These are phyloP conservation scores for Colinus virginianus DNA, from an alignment of 2,113 vertebrate genomes.

Conservation along the genomic window DNA sequence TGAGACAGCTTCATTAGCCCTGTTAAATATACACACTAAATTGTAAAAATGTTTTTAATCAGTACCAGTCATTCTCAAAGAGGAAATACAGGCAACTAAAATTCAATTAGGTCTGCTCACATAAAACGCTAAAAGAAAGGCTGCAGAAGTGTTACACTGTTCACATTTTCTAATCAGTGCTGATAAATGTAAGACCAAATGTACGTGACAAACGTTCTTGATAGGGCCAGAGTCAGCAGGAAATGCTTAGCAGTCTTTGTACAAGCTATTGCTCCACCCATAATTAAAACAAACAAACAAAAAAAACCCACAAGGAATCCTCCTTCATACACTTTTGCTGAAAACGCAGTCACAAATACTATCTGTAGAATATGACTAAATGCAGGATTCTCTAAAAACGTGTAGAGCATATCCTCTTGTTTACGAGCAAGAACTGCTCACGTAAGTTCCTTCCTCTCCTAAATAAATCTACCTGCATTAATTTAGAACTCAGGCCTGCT, in stretches of 20 bases:
- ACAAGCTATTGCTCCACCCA: neutral
- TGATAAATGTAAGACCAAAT: neutral
- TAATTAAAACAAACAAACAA: neutral
- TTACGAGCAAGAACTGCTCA: neutral
- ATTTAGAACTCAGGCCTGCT: neutral
- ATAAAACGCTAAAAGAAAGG: neutral
- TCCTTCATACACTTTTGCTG: neutral
- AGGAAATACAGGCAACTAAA: neutral
- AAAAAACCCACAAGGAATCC: neutral
- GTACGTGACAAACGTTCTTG: neutral
- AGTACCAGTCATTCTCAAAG: neutral
- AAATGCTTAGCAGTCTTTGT: neutral
- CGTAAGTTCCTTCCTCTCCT: neutral
- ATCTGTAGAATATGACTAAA: neutral
- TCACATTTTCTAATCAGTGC: neutral
- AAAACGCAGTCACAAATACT: neutral
- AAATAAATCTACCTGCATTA: neutral
- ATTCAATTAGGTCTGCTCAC: neutral
- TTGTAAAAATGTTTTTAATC: constrained; percentile 13
- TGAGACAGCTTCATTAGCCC: neutral
- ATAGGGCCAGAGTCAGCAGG: neutral
- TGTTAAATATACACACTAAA: constrained; percentile 12
- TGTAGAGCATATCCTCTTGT: neutral
- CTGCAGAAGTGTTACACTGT: neutral
- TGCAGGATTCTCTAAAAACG: neutral